phyloP scores from a whole-genome alignment of 2,113 vertebrate genomes.

The Meleagris gallopavo region DNA sequence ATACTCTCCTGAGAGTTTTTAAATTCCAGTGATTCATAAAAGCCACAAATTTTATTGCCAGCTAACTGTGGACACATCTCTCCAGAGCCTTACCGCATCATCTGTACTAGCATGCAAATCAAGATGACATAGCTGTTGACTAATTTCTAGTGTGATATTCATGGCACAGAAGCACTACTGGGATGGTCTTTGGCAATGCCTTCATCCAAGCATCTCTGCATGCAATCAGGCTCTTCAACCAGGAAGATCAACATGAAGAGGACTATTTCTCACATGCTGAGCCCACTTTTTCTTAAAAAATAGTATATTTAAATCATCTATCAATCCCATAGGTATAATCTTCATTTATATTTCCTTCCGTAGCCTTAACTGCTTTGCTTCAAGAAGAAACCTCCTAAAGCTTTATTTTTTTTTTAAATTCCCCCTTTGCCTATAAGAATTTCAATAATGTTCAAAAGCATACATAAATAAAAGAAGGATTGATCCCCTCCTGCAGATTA shows the following conservation, averaged over 20 bases:
- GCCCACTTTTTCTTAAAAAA: neutral
- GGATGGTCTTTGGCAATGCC: neutral
- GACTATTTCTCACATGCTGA: neutral
- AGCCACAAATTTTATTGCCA: neutral
- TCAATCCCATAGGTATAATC: neutral
- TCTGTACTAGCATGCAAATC: neutral
- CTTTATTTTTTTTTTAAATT: neutral
- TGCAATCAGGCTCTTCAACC: neutral
- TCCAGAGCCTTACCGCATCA: neutral
- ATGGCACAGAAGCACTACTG: neutral
- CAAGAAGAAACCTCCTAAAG: neutral
- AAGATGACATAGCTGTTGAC: neutral
- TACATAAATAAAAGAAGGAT: neutral
- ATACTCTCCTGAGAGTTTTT: neutral
- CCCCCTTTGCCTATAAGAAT: neutral
- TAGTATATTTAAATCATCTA: neutral
- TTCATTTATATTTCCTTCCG: neutral
- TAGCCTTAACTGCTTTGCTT: neutral
- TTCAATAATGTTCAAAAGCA: neutral
- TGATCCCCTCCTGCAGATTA: neutral
- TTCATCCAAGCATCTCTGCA: neutral
- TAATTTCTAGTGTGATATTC: neutral
- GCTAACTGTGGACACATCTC: neutral
- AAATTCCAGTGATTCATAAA: neutral
- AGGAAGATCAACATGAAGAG: neutral